Evolutionary conservation across 2,797 vertebrate genomes (phyloP).

Genomic region (Neomorphus geoffroyi): DNA sequence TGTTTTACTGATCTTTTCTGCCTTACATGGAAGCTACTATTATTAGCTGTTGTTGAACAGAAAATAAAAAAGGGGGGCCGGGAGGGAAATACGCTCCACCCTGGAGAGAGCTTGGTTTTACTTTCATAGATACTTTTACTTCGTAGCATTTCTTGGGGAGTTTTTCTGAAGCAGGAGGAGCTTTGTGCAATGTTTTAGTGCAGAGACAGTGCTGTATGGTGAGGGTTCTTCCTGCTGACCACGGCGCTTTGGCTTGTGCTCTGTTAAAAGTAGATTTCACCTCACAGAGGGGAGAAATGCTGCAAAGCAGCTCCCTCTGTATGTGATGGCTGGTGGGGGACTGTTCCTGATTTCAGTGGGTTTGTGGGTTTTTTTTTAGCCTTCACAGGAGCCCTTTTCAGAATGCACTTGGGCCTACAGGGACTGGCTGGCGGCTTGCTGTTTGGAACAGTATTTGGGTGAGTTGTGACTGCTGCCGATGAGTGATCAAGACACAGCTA

Average conservation of each 20-base stretch:
- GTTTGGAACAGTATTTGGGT: constrained; percentile 88
- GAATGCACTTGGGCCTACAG: constrained; percentile 86
- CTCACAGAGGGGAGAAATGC: not conserved
- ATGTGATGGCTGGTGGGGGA: not conserved
- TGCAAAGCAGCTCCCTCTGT: not conserved
- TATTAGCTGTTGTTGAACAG: not conserved
- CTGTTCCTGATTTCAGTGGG: not conserved
- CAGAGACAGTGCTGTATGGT: not conserved
- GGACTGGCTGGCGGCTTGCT: constrained; percentile 84
- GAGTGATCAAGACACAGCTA: not conserved
- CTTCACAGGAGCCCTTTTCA: constrained; percentile 88
- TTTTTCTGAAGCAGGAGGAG: not conserved
- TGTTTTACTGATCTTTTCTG: not conserved
- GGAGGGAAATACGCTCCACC: not conserved
- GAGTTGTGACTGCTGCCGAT: constrained; percentile 51
- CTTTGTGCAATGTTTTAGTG: not conserved
- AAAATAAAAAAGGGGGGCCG: not conserved
- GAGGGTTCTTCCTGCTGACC: not conserved
- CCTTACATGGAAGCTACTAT: not conserved
- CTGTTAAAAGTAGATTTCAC: not conserved
- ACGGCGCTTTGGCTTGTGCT: not conserved
- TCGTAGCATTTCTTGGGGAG: not conserved
- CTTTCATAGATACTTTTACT: not conserved
- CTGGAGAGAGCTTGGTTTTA: not conserved
- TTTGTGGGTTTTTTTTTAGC: constrained; percentile 72